Base-by-base conservation (phyloP, 2,797 vertebrate genomes). In the Florisuga fusca region DNA sequence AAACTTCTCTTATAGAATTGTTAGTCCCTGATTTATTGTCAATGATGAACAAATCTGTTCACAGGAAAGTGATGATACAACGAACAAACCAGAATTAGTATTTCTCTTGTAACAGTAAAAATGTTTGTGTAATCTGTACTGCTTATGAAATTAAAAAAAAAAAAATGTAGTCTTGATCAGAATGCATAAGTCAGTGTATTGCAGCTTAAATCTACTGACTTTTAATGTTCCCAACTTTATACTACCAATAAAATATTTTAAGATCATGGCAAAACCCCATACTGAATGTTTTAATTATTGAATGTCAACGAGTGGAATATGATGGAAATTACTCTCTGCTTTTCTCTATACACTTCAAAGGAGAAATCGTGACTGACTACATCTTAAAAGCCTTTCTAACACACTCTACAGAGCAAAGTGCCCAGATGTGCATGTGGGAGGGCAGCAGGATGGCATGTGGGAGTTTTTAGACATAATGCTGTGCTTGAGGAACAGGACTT, bases 171-270 rank as follows among this genome's bases (percentile, higher is more conserved):
- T 92, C 89, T 91, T 38, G 36, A 64, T 61, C 62, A 83, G 95
- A 93, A 85, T 95, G 66, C 71, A 54, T 23, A 71, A 91, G 75
- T 75, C 17, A 0, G 87, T 87, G 93, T 91, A 87, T 53, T 82
- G 69, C 31, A 58, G 18, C 54, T 82, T 61, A 43, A 83, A 93
- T 89, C 82, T 84, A 84, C 81, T 89, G 96, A 66, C 73, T 96
- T 96, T 95, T 96, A 94, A 73, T 59, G 48, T 41, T 84, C 27
- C 34, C 25, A n/a, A 46, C 82, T 80, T 50, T 74, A 36, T 72
- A 18, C 33, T 84, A 45, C 45, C 45, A 96, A 94, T 94, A 96
- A 96, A 96, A 34, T 43, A 16, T 78, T 95, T 93, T 95, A 91
- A 91, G 72, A 77, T 93, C 68, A 13, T 58, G 62, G 36, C 69